Percentiles rank a stretch among this genome's conserved stretches.
Evolutionary conservation across 2,888 invertebrate genomes (phyloP).

Genomic region (Trachelus stipa): DNA sequence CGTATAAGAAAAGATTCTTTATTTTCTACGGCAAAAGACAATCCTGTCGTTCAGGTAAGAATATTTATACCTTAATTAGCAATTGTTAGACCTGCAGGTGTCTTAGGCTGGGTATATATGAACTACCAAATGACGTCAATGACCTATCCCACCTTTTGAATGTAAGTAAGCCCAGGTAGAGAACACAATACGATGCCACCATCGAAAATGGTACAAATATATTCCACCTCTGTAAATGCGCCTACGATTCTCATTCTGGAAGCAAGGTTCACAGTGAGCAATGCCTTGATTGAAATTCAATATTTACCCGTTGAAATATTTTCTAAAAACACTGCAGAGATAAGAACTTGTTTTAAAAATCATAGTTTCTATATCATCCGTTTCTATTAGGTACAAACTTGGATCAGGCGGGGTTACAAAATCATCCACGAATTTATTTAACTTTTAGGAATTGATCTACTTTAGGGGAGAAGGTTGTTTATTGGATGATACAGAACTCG

Average conservation of each 20-base stretch:
- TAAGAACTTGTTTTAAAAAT: background rate
- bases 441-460: background rate
- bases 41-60: background rate
- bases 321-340: background rate
- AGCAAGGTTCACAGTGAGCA: background rate
- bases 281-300: background rate
- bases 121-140: background rate
- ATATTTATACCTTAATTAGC: background rate
- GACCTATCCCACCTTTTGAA: background rate
- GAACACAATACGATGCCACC: background rate
- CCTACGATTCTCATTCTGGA: background rate
- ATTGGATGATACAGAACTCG: conserved; percentile 47
- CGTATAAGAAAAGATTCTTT: background rate
- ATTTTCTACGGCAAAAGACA: background rate
- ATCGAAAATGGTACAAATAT: conserved; percentile 1
- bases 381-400: background rate
- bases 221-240: background rate
- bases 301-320: background rate
- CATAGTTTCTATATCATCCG: background rate
- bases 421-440: background rate
- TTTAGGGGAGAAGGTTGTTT: conserved; percentile 34
- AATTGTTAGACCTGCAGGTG: background rate
- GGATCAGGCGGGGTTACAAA: background rate
- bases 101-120: background rate
- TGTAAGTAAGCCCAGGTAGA: background rate